Evolutionary conservation across 2,797 vertebrate genomes (phyloP).

Genomic region (Melanotaenia trifasciata): DNA sequence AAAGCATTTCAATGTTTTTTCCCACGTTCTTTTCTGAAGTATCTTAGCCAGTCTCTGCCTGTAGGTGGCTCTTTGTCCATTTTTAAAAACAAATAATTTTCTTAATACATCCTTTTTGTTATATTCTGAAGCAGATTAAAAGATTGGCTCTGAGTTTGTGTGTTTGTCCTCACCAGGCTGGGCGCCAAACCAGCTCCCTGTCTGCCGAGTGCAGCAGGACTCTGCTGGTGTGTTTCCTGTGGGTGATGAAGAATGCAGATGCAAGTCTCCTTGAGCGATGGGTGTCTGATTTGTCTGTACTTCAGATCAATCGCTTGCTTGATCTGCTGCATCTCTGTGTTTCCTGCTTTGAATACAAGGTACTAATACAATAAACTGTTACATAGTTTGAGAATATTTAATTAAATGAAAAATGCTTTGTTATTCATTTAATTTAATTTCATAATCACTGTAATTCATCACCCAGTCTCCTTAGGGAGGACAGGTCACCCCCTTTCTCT

Average conservation of each 20-base stretch:
- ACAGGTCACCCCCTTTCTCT: background rate
- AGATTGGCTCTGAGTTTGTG: conserved; percentile 40
- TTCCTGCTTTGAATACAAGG: conserved; percentile 90
- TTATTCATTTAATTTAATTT: background rate
- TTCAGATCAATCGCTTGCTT: conserved; percentile 89
- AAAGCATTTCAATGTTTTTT: conserved; percentile 37
- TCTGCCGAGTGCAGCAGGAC: conserved; percentile 91
- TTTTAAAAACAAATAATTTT: background rate
- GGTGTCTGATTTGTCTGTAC: conserved; percentile 88
- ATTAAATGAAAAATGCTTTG: background rate
- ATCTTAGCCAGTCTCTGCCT: conserved; percentile 46
- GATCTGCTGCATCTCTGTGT: conserved; percentile 90
- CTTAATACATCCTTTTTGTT: conserved; percentile 46
- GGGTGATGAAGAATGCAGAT: conserved; percentile 94
- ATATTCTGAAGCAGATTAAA: conserved; percentile 28
- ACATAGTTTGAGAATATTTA: background rate
- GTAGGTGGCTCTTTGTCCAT: conserved; percentile 57
- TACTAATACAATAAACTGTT: conserved; percentile 32
- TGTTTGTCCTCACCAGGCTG: conserved; percentile 77
- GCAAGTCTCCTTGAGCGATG: conserved; percentile 87
- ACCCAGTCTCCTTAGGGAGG: background rate
- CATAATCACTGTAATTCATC: background rate
- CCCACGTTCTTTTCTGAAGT: conserved; percentile 10
- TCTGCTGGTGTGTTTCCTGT: conserved; percentile 90
- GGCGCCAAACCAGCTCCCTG: conserved; percentile 84